Evolutionary conservation across 2,888 invertebrate genomes (phyloP), one percentile per base, ranked within the genome.

Genomic region (Drosophila falleni): DNA sequence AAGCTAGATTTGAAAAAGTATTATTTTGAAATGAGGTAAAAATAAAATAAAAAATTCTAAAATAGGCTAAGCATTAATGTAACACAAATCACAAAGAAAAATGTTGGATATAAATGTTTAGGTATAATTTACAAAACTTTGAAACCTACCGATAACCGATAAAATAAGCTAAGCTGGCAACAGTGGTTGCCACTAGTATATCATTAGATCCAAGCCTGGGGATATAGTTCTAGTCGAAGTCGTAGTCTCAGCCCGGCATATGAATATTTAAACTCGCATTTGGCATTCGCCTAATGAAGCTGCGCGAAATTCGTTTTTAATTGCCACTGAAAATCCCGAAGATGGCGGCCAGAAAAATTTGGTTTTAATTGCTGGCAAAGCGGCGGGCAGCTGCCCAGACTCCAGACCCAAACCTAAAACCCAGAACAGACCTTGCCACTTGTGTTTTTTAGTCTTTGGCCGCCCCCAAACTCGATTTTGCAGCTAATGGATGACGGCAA

Each of bases 241-340:
- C 50, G 23, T 23, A 35, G 35, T 35, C 13, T 4, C 61, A 35
- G 47, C 71, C 9, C 39, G 65, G 33, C 80, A 78, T 87, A 85
- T 85, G 84, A 85, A 85, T 85, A 83, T 89, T 85, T 85, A 84
- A 74, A 72, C 50, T 59, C 67, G 68, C 75, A 66, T 71, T 81
- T 71, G 55, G 54, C 66, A 54, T 61, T 58, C 60, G 77, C 49
- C 87, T 89, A 89, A 89, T 89, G 82, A 90, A 90, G 88, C 87
- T 65, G 70, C 87, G 81, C 83, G 73, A 87, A 90, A 89, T 89
- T 90, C 77, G 87, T 89, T 90, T 89, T 89, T 89, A 89, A 89
- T 89, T 89, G 87, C 90, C 59, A 71, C 64, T 71, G 70, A 71
- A 86, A 87, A 77, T 76, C 83, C 83, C 88, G 71, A 87, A 87